Evolutionary conservation across 2,797 vertebrate species (phyloP).

Genomic region (Antrozous pallidus): DNA sequence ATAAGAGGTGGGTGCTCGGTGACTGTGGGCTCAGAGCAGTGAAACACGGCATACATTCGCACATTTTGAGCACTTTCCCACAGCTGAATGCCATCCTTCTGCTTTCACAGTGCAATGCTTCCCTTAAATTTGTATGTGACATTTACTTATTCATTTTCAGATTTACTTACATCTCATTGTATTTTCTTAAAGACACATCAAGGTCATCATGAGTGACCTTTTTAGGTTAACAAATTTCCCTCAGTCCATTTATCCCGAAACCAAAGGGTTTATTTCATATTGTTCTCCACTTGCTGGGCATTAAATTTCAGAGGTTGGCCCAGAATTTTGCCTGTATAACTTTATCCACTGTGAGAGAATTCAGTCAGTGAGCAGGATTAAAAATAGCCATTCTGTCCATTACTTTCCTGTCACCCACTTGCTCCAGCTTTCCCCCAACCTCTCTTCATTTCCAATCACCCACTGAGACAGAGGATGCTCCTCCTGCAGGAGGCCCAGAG

Average conservation of each 20-base stretch:
- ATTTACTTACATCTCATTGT: not conserved
- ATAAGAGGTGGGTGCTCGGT: not conserved
- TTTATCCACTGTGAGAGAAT: not conserved
- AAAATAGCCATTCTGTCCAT: not conserved
- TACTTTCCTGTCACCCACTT: too few relatives aligned
- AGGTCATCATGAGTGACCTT: not conserved
- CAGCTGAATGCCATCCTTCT: not conserved
- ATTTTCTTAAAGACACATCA: not conserved
- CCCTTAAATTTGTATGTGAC: not conserved
- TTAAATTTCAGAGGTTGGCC: not conserved
- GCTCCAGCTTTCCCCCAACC: too few relatives aligned
- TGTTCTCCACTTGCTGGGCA: not conserved
- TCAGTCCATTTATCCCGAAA: not conserved
- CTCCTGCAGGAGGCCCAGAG: too few relatives aligned
- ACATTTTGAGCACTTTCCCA: not conserved
- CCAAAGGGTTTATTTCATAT: not conserved
- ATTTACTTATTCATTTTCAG: not conserved
- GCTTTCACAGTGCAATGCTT: not conserved
- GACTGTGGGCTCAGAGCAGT: not conserved
- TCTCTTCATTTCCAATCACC: too few relatives aligned
- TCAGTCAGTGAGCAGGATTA: not conserved
- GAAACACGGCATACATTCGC: fast-evolving
- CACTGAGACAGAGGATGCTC: too few relatives aligned
- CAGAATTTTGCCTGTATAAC: not conserved
- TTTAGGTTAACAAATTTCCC: not conserved